Evolutionary conservation across 2,797 vertebrate species (phyloP).

Genomic region (Nannoperca australis): DNA sequence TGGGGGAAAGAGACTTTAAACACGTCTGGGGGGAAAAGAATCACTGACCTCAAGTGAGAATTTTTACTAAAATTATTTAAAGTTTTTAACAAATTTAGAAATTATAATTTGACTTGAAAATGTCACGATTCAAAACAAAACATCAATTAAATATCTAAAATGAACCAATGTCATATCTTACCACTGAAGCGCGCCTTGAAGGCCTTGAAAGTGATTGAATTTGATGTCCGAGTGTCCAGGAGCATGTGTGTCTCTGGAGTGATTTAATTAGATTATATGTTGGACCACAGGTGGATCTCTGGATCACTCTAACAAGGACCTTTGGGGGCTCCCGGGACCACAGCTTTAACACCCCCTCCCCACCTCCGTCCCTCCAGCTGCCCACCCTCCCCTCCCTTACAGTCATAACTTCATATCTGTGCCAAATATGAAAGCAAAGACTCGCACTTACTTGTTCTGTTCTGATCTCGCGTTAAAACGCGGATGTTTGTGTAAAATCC

Average conservation of each 20-base stretch:
- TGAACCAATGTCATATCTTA: not conserved
- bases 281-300: conserved; percentile 65
- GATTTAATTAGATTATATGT: conserved; percentile 49
- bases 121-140: not conserved
- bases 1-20: not conserved
- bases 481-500: conserved; percentile 53
- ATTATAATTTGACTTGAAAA: not conserved
- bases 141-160: fast-evolving
- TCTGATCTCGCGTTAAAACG: conserved; percentile 61
- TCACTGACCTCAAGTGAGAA: not conserved
- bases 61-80: not conserved
- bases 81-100: too few relatives aligned
- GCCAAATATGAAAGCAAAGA: conserved; percentile 72
- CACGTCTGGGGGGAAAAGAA: not conserved
- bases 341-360: conserved; percentile 32
- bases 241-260: not conserved
- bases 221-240: not conserved
- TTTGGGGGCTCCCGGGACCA: conserved; percentile 44
- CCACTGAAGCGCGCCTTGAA: not conserved
- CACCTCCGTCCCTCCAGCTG: not conserved
- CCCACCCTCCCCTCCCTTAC: conserved; percentile 17
- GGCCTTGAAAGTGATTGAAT: not conserved
- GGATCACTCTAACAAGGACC: conserved; percentile 34
- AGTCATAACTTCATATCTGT: conserved; percentile 71
- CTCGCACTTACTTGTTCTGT: conserved; percentile 64